A percentile compares a stretch with the other conserved stretches of the same genome.
Conservation (phyloP, 2,888 invertebrate genomes). For the Celastrina argiolus region DNA sequence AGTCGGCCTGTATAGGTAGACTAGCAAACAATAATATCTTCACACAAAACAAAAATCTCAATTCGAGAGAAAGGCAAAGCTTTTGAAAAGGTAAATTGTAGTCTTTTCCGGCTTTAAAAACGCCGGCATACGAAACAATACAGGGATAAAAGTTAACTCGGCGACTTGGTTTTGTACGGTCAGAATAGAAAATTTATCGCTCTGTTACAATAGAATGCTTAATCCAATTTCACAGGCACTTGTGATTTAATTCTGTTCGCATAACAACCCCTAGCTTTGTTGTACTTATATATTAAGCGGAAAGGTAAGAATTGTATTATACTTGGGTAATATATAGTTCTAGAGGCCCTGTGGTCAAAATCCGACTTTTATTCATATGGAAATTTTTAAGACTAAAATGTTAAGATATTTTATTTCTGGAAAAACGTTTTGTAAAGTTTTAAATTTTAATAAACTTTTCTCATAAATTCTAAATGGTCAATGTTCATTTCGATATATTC, state of each 20-base stretch:
- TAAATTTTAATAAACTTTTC: too few species aligned
- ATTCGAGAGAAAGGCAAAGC: not conserved
- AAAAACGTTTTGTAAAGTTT: too few species aligned
- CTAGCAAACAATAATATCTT: not conserved
- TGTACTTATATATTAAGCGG: constrained; percentile 28
- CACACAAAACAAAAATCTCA: not conserved
- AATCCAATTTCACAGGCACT: constrained; percentile 54
- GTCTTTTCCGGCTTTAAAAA: constrained; percentile 35
- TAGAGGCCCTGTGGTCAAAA: too few species aligned
- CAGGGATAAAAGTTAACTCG: constrained; percentile 41
- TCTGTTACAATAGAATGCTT: constrained; percentile 57
- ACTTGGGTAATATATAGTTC: not conserved
- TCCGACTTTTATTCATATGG: too few species aligned
- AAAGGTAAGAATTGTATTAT: not conserved
- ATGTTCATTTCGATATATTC: too few species aligned
- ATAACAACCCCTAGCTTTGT: constrained; percentile 37
- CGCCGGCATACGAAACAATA: constrained; percentile 43
- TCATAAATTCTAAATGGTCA: too few species aligned
- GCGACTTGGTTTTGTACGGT: constrained; percentile 48
- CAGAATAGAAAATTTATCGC: constrained; percentile 65
- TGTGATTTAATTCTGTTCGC: constrained; percentile 55
- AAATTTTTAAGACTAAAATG: too few species aligned
- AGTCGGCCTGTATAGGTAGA: too few species aligned
- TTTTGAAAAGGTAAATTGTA: constrained; percentile 38
- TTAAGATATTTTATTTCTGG: too few species aligned